Base-by-base conservation (phyloP, 2,888 invertebrate species). In the Tachina grossa region DNA sequence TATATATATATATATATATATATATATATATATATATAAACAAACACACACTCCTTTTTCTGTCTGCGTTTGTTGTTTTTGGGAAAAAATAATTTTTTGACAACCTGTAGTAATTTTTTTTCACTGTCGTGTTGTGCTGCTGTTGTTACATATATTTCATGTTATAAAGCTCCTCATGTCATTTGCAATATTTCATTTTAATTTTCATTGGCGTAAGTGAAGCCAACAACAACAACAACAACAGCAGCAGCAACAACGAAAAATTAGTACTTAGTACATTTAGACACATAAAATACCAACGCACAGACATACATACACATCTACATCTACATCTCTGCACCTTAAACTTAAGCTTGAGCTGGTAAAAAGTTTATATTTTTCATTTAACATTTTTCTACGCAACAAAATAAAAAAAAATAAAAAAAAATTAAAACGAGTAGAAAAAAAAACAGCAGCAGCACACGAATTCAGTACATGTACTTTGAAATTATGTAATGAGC, bases 151-250 rank as follows among this genome's bases (percentile, higher is more conserved):
- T n/a, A n/a, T n/a, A n/a, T n/a, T 78, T 75, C 79, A 79, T 53
- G 31, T 51, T 65, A 9, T 47, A n/a, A 74, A 76, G 83, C 85
- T 82, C 31, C 87, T 75, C 90, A 89, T 89, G 89, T 91, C 90
- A 89, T 90, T 91, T 90, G 90, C 90, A 90, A 91, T 91, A 90
- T 91, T 91, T 91, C 92, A 91, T 91, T 91, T 91, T 91, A 91
- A 91, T 91, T 91, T 91, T 90, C 92, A 91, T 91, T 91, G 91
- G 91, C 90, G 90, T 90, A 90, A 90, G 78, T 78, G 63, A 77
- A 77, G 66, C 57, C 75, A 81, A 55, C 77, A 77, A 61, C 59
- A 84, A 22, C 65, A 81, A 68, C 14, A 72, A 68, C 74, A 61
- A 41, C 41, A 78, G 55, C 55, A 53, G 53, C 14, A 74, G 61